Base-by-base conservation (phyloP, 2,888 invertebrate species). In the Ochlodes sylvanus region DNA sequence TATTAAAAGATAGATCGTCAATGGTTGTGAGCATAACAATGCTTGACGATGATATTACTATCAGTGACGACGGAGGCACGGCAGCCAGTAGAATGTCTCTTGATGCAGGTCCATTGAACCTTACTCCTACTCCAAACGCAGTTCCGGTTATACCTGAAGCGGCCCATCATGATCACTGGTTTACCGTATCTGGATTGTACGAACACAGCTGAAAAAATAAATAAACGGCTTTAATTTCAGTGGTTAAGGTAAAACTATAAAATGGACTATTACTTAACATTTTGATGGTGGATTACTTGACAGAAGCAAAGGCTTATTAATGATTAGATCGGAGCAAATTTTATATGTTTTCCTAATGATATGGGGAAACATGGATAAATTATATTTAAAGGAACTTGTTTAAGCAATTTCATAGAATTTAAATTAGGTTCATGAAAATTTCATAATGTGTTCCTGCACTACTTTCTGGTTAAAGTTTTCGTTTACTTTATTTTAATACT, bases 31-130 rank as follows among this genome's bases (percentile, higher is more conserved):
- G 27, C 6, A 42, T 63, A 63, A 12, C 63, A 63, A 21, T 41
- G 54, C 7, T 70, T 71, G 6, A 82, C 62, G 6, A 83, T 70
- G 54, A 72, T 68, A 54, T 78, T 62, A 0, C 76, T 72, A 27
- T 76, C 32, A 5, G 83, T 79, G 17, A 74, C 72, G 17, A 80
- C 44, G 0, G 76, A 71, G 0, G 78, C 77, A 7, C 73, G 70
- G 65, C 82, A 82, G 2, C 76, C 72, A 3, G 63, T 42, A 7
- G 67, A 60, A 5, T 72, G 47, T 57, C 73, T 75, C 38, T 77
- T 76, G 9, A 75, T 70, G 68, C 87, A 88, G 57, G 73, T 79
- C 87, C 86, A 88, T 3, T 76, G 76, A 0, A 76, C 78, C 58
- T 76, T 80, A 0, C 70, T 41, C 0, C 83, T 87, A n/a, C 61